A percentile compares a stretch with the other conserved stretches of the same genome.
Evolutionary conservation across 2,888 invertebrate genomes (phyloP).

Genomic region (Dolomedes plantarius): DNA sequence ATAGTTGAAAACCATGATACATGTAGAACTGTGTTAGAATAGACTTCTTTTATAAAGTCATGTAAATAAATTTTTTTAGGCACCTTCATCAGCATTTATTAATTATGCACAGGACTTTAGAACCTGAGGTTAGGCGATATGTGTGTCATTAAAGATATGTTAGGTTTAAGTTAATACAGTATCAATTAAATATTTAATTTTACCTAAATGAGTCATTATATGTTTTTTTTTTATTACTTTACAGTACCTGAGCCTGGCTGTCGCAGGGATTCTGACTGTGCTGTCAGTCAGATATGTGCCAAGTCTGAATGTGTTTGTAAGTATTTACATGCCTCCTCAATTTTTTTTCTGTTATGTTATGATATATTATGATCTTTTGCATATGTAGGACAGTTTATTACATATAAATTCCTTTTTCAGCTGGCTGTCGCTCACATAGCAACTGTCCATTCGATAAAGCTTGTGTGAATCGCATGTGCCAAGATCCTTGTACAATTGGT

Average conservation of each 20-base stretch:
- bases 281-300: conserved; percentile 76
- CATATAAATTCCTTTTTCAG: conserved; percentile 24
- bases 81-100: too few relatives aligned
- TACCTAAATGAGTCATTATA: too few relatives aligned
- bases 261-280: conserved; percentile 78
- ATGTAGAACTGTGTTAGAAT: too few relatives aligned
- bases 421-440: conserved; percentile 84
- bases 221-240: too few relatives aligned
- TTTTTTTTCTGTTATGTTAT: not conserved
- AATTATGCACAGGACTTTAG: too few relatives aligned
- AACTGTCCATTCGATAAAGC: conserved; percentile 89
- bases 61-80: too few relatives aligned
- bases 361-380: not conserved
- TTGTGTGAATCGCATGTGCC: conserved; percentile 88
- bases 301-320: conserved; percentile 73
- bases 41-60: too few relatives aligned
- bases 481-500: conserved; percentile 82
- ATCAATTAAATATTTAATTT: not conserved
- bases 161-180: too few relatives aligned
- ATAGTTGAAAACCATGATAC: too few relatives aligned
- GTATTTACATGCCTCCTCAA: conserved; percentile 6
- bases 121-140: too few relatives aligned
- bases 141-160: too few relatives aligned
- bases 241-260: conserved; percentile 68
- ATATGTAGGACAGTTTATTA: too few relatives aligned